A percentile compares a stretch with the other conserved stretches of the same genome.
Conservation (phyloP, 2,888 invertebrate genomes). For the Lepidocyrtoides sp. region DNA sequence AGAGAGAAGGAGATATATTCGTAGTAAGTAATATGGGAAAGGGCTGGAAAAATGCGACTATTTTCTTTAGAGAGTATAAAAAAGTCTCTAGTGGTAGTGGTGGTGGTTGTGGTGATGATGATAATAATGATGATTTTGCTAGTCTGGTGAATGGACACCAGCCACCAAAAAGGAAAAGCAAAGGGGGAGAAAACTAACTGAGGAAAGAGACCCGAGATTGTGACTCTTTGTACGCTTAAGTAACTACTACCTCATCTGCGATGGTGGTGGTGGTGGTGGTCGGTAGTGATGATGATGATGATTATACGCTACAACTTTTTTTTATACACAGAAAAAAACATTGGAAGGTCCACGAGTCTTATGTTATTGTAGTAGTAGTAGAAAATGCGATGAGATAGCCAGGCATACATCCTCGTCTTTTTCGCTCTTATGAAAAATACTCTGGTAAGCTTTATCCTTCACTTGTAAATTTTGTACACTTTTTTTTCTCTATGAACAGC, state of each 20-base stretch:
- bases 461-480: no score
- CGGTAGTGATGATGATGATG: constrained; percentile 53
- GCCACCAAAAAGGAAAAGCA: constrained; percentile 9
- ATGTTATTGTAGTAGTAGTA: no score
- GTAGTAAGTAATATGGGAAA: no score
- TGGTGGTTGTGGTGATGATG: neutral
- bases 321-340: neutral
- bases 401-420: neutral
- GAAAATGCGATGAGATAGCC: neutral
- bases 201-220: constrained; percentile 53
- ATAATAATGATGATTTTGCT: no score
- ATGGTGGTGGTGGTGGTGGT: no score
- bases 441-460: no score
- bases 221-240: constrained; percentile 61
- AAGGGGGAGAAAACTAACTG: constrained; percentile 27
- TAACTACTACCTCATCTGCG: constrained; percentile 62
- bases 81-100: neutral
- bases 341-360: no score
- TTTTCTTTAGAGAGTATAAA: neutral
- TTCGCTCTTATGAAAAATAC: neutral
- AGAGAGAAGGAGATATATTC: neutral
- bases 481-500: constrained; percentile 16
- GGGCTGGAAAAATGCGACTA: neutral
- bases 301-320: neutral
- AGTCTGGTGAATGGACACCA: constrained; percentile 34